phyloP scores from a whole-genome alignment of 2,888 invertebrate species.

The Listrodromus nycthemerus region DNA sequence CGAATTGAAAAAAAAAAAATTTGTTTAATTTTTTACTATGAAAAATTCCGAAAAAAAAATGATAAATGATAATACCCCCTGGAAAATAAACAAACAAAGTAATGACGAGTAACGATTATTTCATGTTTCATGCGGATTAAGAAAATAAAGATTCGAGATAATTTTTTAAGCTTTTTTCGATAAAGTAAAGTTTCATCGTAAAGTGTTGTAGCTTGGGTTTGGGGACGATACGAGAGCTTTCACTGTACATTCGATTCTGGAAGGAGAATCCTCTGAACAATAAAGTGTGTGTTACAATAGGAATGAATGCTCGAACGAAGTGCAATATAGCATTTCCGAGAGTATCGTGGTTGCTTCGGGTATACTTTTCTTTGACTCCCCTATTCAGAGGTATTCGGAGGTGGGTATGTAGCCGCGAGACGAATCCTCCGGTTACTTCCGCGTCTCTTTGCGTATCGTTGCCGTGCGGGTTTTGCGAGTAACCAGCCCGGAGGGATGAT shows the following conservation, averaged over 20 bases:
- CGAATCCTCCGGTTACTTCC: constrained; percentile 10
- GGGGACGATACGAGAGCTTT: not conserved
- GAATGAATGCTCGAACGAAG: not conserved
- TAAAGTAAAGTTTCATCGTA: not conserved
- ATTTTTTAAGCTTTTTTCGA: not conserved
- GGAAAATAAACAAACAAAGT: too few relatives aligned
- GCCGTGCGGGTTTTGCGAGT: constrained; percentile 17
- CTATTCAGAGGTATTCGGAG: not conserved
- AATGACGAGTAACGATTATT: too few relatives aligned
- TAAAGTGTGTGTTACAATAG: not conserved
- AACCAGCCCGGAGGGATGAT: constrained; percentile 24
- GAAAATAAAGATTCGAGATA: not conserved
- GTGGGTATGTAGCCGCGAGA: constrained; percentile 7
- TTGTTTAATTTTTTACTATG: too few relatives aligned
- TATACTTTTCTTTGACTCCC: not conserved
- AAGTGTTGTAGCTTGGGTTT: not conserved
- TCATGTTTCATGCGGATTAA: too few relatives aligned
- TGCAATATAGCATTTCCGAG: not conserved
- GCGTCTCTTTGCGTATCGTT: constrained; percentile 1
- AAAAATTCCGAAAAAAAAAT: too few relatives aligned
- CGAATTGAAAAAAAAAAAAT: too few relatives aligned
- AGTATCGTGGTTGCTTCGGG: not conserved
- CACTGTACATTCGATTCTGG: not conserved
- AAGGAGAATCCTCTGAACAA: not conserved
- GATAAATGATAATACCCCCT: too few relatives aligned